Evolutionary conservation across 2,113 vertebrate genomes (phyloP), one percentile per base, ranked within the genome.

Genomic region (Uria lomvia): DNA sequence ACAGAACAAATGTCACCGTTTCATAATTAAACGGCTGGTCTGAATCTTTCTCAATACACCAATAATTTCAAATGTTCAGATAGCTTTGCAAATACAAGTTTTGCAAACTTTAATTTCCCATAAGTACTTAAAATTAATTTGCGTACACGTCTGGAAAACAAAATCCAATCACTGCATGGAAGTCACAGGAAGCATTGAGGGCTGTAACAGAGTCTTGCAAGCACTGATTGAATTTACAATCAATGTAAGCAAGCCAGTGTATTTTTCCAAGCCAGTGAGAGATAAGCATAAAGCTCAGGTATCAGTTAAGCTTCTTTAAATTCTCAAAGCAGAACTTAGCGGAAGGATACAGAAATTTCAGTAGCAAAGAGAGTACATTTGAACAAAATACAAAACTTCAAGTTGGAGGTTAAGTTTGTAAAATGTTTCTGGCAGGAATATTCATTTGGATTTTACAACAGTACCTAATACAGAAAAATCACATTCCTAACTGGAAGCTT

Each of bases 101-200:
- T 59, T 66, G 49, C 49, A 90, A 92, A 85, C 8, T 85, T 67
- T 78, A 45, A 89, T 95, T 92, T 95, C 85, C 67, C 74, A 73
- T 8, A 76, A 34, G 36, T 79, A 72, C 34, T 85, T 71, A 47
- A 86, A 94, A 81, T 81, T 81, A 93, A 90, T 96, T 91, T 96
- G 40, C 38, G 21, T 58, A 60, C 43, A 65, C 24, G 52, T 78
- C 73, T 82, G 60, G 58, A 78, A 95, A 92, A 67, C 47, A 89
- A 94, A 95, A 80, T 77, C 76, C 47, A 94, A n/a, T 75, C 81
- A 29, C 63, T 91, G 38, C 47, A 32, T 52, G 86, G 58, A 83
- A 88, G 36, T 76, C 59, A 77, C 38, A 77, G 76, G 72, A 96
- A 92, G 24, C 24, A 84, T 16, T 47, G 27, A 52, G 65, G 27